A percentile compares a stretch with the other conserved stretches of the same genome.
Conservation (phyloP, 2,888 invertebrate genomes). For the Campoletis raptor region DNA sequence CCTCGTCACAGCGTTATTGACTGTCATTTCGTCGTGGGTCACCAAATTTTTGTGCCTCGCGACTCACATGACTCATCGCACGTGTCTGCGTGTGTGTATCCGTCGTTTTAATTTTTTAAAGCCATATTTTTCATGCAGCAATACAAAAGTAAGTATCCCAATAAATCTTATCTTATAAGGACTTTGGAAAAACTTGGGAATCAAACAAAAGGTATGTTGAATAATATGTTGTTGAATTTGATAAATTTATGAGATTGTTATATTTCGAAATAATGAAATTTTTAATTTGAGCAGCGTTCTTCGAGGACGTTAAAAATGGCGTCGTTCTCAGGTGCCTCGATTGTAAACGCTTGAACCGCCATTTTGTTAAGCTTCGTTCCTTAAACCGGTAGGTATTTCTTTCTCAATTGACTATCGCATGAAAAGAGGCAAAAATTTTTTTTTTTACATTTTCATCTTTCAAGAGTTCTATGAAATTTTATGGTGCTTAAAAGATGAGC, state of each 20-base stretch:
- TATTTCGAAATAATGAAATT: background rate
- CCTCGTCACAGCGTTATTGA: constrained; percentile 41
- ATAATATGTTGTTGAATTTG: background rate
- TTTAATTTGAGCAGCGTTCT: background rate
- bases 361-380: background rate
- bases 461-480: background rate
- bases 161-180: background rate
- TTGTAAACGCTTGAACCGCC: background rate
- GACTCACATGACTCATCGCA: constrained; percentile 38
- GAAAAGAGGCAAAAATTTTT: background rate
- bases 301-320: background rate
- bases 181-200: background rate
- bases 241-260: background rate
- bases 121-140: background rate
- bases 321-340: background rate
- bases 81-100: background rate
- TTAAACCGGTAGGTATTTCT: background rate
- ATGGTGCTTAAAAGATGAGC: constrained; percentile 2
- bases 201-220: background rate
- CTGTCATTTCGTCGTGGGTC: constrained; percentile 49
- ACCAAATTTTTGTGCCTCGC: constrained; percentile 19
- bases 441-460: background rate
- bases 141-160: background rate
- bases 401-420: background rate
- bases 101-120: background rate